Base-by-base conservation (phyloP, 2,113 vertebrate species). In the Steatornis caripensis region DNA sequence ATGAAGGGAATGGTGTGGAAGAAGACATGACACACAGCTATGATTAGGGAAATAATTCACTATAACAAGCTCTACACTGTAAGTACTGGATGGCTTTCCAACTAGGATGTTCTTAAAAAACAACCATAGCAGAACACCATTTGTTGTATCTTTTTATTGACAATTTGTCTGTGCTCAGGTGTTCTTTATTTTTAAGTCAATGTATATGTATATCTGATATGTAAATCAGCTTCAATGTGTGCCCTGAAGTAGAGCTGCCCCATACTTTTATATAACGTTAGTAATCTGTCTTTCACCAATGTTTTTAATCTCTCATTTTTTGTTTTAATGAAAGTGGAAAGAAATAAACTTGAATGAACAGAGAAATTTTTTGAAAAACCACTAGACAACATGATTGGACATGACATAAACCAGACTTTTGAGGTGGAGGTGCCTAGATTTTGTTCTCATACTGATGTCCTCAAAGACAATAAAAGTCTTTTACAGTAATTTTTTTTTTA, bases 351-450 rank as follows among this genome's bases (percentile, higher is more conserved):
- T 49, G 19, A 68, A 64, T 37, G 21, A 80, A n/a, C 17, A 48
- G 5, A 5, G 6, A 90, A 83, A 64, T 10, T 49, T 21, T 37
- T 30, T 22, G 2, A 30, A 79, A 64, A 76, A 65, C 0, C 13
- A 60, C 3, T 14, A 48, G 32, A 21, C 22, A 49, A 1, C 5
- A 5, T 30, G 32, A 37, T 1, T 36, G 2, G 15, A 36, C 39
- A 34, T 18, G 7, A 3, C 11, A 45, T 79, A 55, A 80, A 20
- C 1, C 14, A 48, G 13, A 46, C 10, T 41, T 93, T 8, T 32
- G 7, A 84, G 26, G 5, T 19, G 24, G 7, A 60, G 5, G 2
- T 68, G 26, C 20, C 11, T 60, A 77, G 16, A 37, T 64, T 89
- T 83, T 70, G 36, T 78, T 41, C 26, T 81, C 10, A 20, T 14